phyloP scores from a whole-genome alignment of 2,888 invertebrate genomes.

The Tuta absoluta region DNA sequence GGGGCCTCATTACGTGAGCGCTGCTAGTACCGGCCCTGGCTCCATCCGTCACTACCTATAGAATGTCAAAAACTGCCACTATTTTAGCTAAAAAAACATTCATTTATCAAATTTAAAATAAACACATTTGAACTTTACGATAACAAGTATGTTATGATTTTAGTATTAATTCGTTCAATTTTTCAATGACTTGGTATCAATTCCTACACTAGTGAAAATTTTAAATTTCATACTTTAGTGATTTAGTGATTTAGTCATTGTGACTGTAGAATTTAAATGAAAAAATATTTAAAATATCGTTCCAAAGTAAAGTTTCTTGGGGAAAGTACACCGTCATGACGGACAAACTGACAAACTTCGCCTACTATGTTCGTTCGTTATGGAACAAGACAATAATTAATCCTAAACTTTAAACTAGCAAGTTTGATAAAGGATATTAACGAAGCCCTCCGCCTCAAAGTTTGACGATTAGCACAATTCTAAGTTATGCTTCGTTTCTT shows the following conservation, averaged over 20 bases:
- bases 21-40: conserved; percentile 28
- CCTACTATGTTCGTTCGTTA: conserved; percentile 1
- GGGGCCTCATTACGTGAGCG: conserved; percentile 48
- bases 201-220: no score
- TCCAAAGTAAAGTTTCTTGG: no score
- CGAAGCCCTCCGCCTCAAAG: conserved; percentile 2
- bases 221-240: no score
- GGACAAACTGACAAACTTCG: conserved; percentile 11
- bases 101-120: no score
- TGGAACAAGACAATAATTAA: neutral
- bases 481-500: neutral
- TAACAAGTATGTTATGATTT: no score
- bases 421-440: neutral
- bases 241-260: no score
- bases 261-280: no score
- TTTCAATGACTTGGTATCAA: no score
- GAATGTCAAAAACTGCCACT: conserved; percentile 32
- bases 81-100: neutral
- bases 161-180: no score
- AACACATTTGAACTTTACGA: no score
- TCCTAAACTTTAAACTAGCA: neutral
- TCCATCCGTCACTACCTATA: conserved; percentile 53
- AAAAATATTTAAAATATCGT: no score
- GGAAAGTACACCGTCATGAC: neutral
- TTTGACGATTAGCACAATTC: neutral